Conservation (phyloP, 2,797 vertebrate species). For the Arctocebus calabarensis region DNA sequence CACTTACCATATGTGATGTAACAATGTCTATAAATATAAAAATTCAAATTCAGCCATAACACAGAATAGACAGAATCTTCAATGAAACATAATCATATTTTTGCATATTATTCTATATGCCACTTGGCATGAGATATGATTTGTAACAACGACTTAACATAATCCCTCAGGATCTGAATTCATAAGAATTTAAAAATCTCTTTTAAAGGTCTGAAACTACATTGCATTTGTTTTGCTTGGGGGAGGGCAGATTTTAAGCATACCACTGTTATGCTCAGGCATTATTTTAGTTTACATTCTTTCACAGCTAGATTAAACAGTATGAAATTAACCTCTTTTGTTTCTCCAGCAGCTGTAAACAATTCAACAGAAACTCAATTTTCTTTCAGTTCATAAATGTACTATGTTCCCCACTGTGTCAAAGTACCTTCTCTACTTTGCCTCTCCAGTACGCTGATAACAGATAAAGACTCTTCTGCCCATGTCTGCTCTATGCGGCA, state of each 20-base stretch:
- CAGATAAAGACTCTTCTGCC: slow-evolving; percentile 72
- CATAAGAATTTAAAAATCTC: slow-evolving; percentile 80
- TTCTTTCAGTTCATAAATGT: slow-evolving; percentile 75
- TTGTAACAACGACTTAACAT: slow-evolving; percentile 82
- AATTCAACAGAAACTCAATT: slow-evolving; percentile 74
- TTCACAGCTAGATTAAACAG: slow-evolving; percentile 79
- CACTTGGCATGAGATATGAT: slow-evolving; percentile 76
- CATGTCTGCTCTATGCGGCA: slow-evolving; percentile 13
- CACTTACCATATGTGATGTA: slow-evolving; percentile 78
- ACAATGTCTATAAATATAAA: slow-evolving; percentile 81
- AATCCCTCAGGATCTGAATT: slow-evolving; percentile 79
- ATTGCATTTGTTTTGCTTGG: slow-evolving; percentile 77
- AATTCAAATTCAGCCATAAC: slow-evolving; percentile 78
- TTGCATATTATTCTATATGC: slow-evolving; percentile 82
- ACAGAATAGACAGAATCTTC: slow-evolving; percentile 71
- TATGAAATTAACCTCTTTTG: slow-evolving; percentile 84
- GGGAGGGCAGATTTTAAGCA: slow-evolving; percentile 65
- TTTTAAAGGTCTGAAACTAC: slow-evolving; percentile 82
- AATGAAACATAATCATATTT: slow-evolving; percentile 82
- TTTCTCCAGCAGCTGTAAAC: slow-evolving; percentile 76
- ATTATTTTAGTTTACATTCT: slow-evolving; percentile 78
- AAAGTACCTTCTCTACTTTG: slow-evolving; percentile 55
- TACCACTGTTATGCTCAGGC: slow-evolving; percentile 64
- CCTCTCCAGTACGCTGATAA: slow-evolving; percentile 64
- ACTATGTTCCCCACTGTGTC: slow-evolving; percentile 71